Conservation (phyloP, 2,113 vertebrate genomes). For the Phaethornis superciliosus region DNA sequence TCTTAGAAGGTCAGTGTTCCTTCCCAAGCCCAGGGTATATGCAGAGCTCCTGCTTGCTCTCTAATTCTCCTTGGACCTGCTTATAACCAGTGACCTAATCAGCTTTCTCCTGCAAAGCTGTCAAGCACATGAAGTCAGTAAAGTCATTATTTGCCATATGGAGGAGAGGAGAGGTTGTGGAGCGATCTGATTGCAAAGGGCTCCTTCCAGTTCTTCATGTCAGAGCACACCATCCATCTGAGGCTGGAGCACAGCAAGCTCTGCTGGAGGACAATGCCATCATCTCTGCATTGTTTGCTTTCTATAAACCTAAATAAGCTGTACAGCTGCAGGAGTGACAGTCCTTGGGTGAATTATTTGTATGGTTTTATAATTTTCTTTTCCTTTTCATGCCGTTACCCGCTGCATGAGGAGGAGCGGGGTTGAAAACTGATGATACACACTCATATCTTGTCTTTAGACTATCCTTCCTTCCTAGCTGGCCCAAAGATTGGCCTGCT, state of each 20-base stretch:
- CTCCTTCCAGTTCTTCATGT: not conserved
- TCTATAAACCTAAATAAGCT: not conserved
- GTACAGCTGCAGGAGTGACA: not conserved
- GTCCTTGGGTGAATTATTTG: not conserved
- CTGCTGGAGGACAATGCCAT: not conserved
- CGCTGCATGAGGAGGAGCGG: not conserved
- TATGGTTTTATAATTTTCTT: not conserved
- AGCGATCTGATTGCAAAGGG: not conserved
- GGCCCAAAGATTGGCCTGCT: not conserved
- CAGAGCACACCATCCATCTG: not conserved
- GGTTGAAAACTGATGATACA: not conserved
- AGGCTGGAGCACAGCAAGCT: not conserved
- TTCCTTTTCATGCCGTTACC: not conserved
- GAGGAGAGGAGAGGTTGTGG: not conserved
- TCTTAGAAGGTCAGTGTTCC: not conserved
- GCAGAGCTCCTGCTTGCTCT: not conserved
- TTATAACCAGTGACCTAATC: not conserved
- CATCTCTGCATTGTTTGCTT: not conserved
- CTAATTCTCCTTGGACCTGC: not conserved
- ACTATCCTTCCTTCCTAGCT: not conserved
- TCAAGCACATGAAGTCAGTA: not conserved
- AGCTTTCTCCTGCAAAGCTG: not conserved
- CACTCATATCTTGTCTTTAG: not conserved
- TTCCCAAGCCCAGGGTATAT: accelerated
- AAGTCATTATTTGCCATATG: not conserved